These are phyloP conservation scores for Dione juno DNA, from an alignment of 2,888 invertebrate genomes.

Conservation along the genomic window DNA sequence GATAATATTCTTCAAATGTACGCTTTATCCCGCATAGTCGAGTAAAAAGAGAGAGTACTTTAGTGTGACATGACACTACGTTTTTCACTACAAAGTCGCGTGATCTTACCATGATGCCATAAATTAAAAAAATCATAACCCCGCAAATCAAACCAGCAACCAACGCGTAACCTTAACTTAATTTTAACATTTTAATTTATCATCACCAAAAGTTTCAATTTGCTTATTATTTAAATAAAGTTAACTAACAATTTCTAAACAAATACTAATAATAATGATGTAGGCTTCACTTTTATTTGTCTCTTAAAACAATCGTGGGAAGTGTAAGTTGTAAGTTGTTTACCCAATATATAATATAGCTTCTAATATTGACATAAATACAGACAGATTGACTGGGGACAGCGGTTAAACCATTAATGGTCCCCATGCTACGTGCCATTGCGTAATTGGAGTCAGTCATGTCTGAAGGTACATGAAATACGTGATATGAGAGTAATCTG, in stretches of 20 bases:
- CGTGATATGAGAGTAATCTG: conserved; percentile 22
- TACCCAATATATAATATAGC: neutral
- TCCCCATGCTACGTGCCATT: conserved; percentile 51
- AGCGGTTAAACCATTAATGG: conserved; percentile 52
- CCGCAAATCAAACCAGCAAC: too few species aligned
- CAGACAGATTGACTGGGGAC: conserved; percentile 32
- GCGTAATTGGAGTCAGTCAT: conserved; percentile 52
- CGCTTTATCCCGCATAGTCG: neutral
- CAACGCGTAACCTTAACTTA: too few species aligned
- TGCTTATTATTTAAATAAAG: too few species aligned
- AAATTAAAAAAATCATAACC: too few species aligned
- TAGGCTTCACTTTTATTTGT: neutral
- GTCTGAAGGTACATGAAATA: conserved; percentile 29
- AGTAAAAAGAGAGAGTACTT: neutral
- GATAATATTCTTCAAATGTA: neutral
- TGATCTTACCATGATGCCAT: too few species aligned
- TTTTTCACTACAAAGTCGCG: too few species aligned
- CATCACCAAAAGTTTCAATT: too few species aligned
- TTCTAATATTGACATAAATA: conserved; percentile 20
- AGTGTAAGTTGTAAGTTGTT: neutral
- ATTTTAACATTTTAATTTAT: too few species aligned
- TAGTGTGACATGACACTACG: neutral
- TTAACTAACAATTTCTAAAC: too few species aligned
- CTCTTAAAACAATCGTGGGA: neutral
- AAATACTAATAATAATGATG: too few species aligned